These are phyloP conservation scores for Triplophysa yarkandensis DNA, from an alignment of 2,797 vertebrate species.

Conservation along the genomic window DNA sequence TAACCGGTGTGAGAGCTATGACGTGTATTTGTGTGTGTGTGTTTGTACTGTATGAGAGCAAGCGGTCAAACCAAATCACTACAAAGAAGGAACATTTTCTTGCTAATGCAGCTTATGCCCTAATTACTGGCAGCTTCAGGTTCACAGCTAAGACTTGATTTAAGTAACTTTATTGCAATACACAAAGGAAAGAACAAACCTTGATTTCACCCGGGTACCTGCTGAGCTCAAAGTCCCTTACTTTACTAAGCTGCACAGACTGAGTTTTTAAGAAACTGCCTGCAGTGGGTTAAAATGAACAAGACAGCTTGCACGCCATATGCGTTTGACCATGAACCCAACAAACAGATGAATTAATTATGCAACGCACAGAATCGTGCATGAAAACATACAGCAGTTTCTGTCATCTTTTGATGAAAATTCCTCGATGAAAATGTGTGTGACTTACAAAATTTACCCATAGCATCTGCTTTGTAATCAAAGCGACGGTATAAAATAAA, in stretches of 20 bases:
- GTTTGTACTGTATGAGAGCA: too few relatives aligned
- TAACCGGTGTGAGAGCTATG: slow-evolving; percentile 7
- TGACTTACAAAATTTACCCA: slow-evolving; percentile 7
- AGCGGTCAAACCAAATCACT: too few relatives aligned
- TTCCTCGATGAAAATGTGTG: slow-evolving; percentile 15
- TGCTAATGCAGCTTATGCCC: slow-evolving; percentile 17
- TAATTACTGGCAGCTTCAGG: slow-evolving; percentile 34
- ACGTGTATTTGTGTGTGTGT: not conserved
- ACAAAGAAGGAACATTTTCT: slow-evolving; percentile 20
- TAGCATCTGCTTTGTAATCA: not conserved
- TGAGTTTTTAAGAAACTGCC: slow-evolving; percentile 19
- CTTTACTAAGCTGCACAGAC: not conserved
- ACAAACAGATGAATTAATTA: slow-evolving; percentile 45
- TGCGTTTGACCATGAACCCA: slow-evolving; percentile 31
- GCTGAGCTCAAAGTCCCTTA: slow-evolving; percentile 1
- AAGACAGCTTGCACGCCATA: slow-evolving; percentile 43
- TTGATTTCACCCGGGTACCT: not conserved
- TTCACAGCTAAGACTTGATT: slow-evolving; percentile 12
- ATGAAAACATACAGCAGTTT: slow-evolving; percentile 28
- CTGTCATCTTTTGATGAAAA: slow-evolving; percentile 10
- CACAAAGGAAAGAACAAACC: slow-evolving; percentile 6
- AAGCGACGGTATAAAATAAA: not conserved
- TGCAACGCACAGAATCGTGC: slow-evolving; percentile 23
- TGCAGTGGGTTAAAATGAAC: slow-evolving; percentile 28
- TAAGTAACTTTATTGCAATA: not conserved